A percentile compares a stretch with the other conserved stretches of the same genome.
These are phyloP conservation scores for Sphinx pinastri DNA, from an alignment of 2,888 invertebrate species.

Conservation along the genomic window DNA sequence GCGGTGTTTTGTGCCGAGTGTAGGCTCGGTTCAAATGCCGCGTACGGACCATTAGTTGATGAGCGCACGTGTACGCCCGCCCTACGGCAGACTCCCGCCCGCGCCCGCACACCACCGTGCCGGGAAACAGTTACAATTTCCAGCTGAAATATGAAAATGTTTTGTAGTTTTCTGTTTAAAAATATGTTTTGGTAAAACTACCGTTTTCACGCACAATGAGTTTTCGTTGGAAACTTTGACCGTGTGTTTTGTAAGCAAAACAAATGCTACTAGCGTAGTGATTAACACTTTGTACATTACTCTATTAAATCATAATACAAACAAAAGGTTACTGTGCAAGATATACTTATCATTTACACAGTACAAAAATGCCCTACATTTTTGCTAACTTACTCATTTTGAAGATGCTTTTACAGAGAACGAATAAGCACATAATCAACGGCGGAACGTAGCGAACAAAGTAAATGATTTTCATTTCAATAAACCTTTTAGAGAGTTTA, in stretches of 20 bases:
- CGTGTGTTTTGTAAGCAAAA: constrained; percentile 43
- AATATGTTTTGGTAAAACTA: constrained; percentile 77
- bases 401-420: not conserved
- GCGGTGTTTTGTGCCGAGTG: constrained; percentile 75
- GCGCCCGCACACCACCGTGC: constrained; percentile 44
- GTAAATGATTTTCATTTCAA: constrained; percentile 30
- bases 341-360: constrained; percentile 1
- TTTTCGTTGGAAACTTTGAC: constrained; percentile 70
- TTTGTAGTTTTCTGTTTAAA: constrained; percentile 74
- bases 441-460: not conserved
- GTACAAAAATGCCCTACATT: not conserved
- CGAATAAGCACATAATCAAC: not conserved
- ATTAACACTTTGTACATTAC: constrained; percentile 15
- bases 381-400: not conserved
- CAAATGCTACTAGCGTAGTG: constrained; percentile 32
- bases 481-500: constrained; percentile 29
- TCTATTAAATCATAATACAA: constrained; percentile 1
- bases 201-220: constrained; percentile 80
- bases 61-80: constrained; percentile 78
- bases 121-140: constrained; percentile 77
- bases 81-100: constrained; percentile 63
- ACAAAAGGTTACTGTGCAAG: not conserved
- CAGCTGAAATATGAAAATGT: constrained; percentile 80
- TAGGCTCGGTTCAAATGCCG: constrained; percentile 83
- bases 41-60: constrained; percentile 85